These are phyloP conservation scores for Hydrotaea diabolus DNA, from an alignment of 2,888 invertebrate genomes.

Conservation along the genomic window DNA sequence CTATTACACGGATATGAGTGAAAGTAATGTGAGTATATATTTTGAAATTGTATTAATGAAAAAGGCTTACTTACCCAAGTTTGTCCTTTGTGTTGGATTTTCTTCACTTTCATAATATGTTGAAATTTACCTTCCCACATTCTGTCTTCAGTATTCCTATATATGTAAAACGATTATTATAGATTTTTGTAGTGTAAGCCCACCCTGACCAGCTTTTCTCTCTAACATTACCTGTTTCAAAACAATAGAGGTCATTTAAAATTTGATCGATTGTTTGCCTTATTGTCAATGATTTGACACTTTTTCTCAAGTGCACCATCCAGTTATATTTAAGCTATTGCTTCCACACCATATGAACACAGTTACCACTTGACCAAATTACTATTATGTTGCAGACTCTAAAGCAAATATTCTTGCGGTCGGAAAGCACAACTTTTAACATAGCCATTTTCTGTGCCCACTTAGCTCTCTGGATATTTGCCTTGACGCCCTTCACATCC, in stretches of 20 bases:
- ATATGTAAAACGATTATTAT: no score
- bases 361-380: not conserved
- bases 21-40: conserved; percentile 74
- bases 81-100: no score
- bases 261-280: not conserved
- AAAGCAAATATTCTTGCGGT: not conserved
- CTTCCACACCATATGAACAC: not conserved
- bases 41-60: no score
- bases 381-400: not conserved
- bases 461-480: conserved; percentile 62
- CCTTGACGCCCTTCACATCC: conserved; percentile 53
- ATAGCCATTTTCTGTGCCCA: not conserved
- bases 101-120: no score
- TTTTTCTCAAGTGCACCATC: not conserved
- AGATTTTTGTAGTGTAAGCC: no score
- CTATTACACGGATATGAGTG: conserved; percentile 73
- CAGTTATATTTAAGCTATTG: not conserved
- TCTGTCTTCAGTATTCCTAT: no score
- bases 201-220: no score
- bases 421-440: conserved; percentile 11
- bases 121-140: no score
- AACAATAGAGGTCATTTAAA: no score
- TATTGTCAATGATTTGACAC: not conserved
- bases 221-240: no score
- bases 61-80: no score